Evolutionary conservation across 2,888 invertebrate genomes (phyloP).

Genomic region (Blera fallax): DNA sequence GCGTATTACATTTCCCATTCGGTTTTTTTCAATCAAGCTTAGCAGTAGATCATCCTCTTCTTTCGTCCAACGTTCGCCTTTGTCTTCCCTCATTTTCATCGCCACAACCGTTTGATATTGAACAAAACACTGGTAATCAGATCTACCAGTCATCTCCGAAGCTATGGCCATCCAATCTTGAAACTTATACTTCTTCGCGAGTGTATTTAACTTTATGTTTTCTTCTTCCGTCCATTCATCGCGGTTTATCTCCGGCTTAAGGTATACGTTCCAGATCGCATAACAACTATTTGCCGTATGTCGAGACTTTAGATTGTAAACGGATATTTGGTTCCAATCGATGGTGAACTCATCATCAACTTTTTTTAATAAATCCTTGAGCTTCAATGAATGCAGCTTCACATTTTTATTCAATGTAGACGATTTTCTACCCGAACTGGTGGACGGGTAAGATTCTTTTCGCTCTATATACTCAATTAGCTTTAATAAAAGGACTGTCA

Average conservation of each 20-base stretch:
- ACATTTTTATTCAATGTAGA: constrained; percentile 41
- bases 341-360: constrained; percentile 76
- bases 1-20: constrained; percentile 86
- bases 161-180: constrained; percentile 88
- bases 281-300: constrained; percentile 86
- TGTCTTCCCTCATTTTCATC: constrained; percentile 72
- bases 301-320: constrained; percentile 81
- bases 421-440: constrained; percentile 57
- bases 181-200: constrained; percentile 81
- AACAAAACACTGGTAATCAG: constrained; percentile 87
- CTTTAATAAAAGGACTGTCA: constrained; percentile 39
- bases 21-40: constrained; percentile 85
- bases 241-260: constrained; percentile 87
- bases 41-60: constrained; percentile 87
- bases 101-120: constrained; percentile 84
- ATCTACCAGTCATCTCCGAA: constrained; percentile 83
- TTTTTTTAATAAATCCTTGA: constrained; percentile 71
- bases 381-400: constrained; percentile 50
- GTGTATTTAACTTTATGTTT: constrained; percentile 80
- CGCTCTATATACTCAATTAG: constrained; percentile 74
- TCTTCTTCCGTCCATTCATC: constrained; percentile 83
- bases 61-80: constrained; percentile 84
- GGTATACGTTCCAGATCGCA: constrained; percentile 87
- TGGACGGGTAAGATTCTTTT: constrained; percentile 9
- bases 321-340: constrained; percentile 80